Evolutionary conservation across 2,113 vertebrate species (phyloP), one percentile per base, ranked within the genome.

Genomic region (Geococcyx californianus): DNA sequence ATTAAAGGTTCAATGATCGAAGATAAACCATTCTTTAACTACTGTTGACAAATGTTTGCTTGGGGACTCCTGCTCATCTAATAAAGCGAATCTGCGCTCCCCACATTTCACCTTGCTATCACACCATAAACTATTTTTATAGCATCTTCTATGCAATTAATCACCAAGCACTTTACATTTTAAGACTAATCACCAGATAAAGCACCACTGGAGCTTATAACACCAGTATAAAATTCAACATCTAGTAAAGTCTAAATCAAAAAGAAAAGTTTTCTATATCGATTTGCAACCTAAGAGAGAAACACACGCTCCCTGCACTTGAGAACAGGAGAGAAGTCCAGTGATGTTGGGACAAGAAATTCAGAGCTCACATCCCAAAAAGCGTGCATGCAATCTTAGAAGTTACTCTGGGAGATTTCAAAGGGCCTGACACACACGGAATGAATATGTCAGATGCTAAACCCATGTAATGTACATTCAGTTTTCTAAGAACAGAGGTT

Each of bases 161-260:
- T 95, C 89, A 92, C 45, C 36, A 70, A 75, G 85, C 83, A 90
- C 80, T 95, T 89, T 94, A 94, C 79, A 89, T 87, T 90, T 60
- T 90, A 95, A 89, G 86, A 96, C 70, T 96, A 95, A 97, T 95
- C 95, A 95, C 86, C 74, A 93, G 78, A 94, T 93, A 95, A 96
- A 97, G 83, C 70, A 92, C 56, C 73, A 70, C 78, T 78, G 51
- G 68, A 95, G 75, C 85, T 84, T 87, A 60, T 29, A 93, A 40
- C 72, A n/a, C 55, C 36, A 79, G 80, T 80, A 84, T 92, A 88
- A 95, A 95, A 90, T 60, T 56, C 92, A 96, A 75, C 81, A 81
- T 62, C 66, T 36, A 90, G 60, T 45, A 29, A 84, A 93, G 67
- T 20, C 79, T 92, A 90, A 95, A 96, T 87, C 69, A 81, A 87